phyloP scores from a whole-genome alignment of 2,888 invertebrate genomes.

The Diarsia brunnea region DNA sequence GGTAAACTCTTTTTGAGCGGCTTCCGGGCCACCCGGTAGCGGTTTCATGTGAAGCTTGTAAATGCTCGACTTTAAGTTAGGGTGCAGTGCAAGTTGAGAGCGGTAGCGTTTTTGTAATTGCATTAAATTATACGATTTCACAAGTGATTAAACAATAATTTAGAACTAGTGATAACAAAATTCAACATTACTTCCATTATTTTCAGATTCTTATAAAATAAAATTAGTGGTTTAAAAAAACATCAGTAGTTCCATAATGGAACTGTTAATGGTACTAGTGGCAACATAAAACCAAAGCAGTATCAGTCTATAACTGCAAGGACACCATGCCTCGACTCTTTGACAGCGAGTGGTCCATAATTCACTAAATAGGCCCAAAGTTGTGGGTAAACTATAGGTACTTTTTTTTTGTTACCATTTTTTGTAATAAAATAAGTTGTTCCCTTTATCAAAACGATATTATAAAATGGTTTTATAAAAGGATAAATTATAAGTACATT shows the following conservation, averaged over 20 bases:
- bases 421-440: neutral
- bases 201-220: too few species aligned
- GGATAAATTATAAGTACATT: neutral
- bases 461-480: neutral
- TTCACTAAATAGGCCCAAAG: neutral
- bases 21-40: slow-evolving; percentile 77
- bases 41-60: slow-evolving; percentile 53
- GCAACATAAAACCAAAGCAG: too few species aligned
- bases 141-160: too few species aligned
- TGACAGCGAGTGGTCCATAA: neutral
- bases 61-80: slow-evolving; percentile 58
- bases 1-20: slow-evolving; percentile 63
- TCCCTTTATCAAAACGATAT: neutral
- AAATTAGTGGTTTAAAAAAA: too few species aligned
- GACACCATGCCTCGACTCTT: neutral
- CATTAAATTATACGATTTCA: too few species aligned
- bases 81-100: slow-evolving; percentile 38
- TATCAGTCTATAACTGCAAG: neutral
- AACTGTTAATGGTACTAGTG: too few species aligned
- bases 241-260: too few species aligned
- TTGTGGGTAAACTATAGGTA: neutral
- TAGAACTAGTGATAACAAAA: too few species aligned
- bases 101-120: slow-evolving; percentile 31
- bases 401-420: neutral
- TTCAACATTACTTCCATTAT: too few species aligned